These are phyloP conservation scores for Bombus breviceps DNA, from an alignment of 1,140 invertebrate genomes.

Conservation along the genomic window DNA sequence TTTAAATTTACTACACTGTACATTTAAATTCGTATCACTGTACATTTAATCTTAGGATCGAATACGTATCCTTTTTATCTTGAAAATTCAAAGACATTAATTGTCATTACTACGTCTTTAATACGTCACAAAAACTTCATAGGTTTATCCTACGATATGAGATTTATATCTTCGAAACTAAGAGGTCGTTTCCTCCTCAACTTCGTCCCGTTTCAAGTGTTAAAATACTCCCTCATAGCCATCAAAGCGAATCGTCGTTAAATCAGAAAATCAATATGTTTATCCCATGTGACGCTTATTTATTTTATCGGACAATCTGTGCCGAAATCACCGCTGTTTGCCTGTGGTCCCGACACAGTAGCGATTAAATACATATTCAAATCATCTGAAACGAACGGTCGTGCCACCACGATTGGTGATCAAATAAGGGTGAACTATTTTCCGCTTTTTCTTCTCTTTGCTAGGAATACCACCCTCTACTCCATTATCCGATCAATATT, in stretches of 20 bases:
- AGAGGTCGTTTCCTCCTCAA: background rate
- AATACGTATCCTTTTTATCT: no score
- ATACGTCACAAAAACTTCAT: no score
- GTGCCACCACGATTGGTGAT: background rate
- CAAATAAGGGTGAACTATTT: background rate
- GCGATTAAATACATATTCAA: background rate
- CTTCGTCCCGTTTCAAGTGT: no score
- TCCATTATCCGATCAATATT: constrained; percentile 3
- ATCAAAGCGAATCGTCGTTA: background rate
- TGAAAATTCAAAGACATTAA: no score
- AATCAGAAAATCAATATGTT: background rate
- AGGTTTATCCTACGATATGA: background rate
- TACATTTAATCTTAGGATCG: no score
- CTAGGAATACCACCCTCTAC: background rate
- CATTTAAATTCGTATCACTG: no score
- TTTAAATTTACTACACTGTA: no score
- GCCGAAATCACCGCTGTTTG: background rate
- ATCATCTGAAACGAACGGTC: background rate
- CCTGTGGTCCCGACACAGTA: background rate
- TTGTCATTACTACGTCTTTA: no score
- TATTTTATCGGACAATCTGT: background rate
- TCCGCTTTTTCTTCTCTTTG: background rate
- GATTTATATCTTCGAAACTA: background rate
- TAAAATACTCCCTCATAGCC: background rate
- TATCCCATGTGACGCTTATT: background rate